Conservation (phyloP, 2,797 vertebrate genomes). For the Helostoma temminkii region DNA sequence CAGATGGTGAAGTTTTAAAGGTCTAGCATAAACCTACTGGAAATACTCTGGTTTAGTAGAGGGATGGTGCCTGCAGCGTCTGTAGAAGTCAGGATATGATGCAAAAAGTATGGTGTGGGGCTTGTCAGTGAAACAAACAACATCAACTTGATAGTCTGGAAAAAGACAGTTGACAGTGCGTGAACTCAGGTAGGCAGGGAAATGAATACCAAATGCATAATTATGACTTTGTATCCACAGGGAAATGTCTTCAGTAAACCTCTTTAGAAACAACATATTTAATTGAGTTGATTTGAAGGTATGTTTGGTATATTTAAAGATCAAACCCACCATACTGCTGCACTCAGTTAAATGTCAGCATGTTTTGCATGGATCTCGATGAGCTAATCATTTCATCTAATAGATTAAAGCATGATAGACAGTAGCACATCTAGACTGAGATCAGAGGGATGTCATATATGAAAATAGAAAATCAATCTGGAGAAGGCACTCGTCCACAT, state of each 20-base stretch:
- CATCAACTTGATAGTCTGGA: too few relatives aligned
- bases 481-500: neutral
- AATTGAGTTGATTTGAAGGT: neutral
- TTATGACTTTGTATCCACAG: neutral
- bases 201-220: neutral
- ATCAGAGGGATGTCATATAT: neutral
- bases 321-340: neutral
- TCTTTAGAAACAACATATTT: neutral
- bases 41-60: too few relatives aligned
- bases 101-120: too few relatives aligned
- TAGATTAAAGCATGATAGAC: neutral
- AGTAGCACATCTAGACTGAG: neutral
- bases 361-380: neutral
- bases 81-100: too few relatives aligned
- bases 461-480: neutral
- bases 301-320: neutral
- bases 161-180: too few relatives aligned
- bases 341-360: neutral
- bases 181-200: too few relatives aligned
- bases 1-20: too few relatives aligned
- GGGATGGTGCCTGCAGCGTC: too few relatives aligned
- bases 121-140: too few relatives aligned
- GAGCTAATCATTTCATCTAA: neutral
- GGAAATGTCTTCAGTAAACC: neutral
- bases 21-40: too few relatives aligned